phyloP scores from a whole-genome alignment of 2,888 invertebrate species.

The Ophion ventricosus region DNA sequence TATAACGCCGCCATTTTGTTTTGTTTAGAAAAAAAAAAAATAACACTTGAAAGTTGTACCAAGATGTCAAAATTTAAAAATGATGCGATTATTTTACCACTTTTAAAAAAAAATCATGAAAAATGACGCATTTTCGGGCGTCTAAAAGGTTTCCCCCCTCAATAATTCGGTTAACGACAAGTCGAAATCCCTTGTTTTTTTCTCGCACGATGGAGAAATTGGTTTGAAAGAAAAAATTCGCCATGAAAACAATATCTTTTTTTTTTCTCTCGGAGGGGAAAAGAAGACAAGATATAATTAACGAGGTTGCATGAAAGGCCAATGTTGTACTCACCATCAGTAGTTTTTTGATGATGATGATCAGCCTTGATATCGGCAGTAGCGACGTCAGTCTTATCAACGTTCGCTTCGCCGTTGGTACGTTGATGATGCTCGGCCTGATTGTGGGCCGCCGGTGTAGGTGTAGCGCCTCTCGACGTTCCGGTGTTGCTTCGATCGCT shows the following conservation, averaged over 20 bases:
- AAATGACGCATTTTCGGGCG: too few species aligned
- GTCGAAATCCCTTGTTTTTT: neutral
- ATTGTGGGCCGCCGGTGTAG: constrained; percentile 71
- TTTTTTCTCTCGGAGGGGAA: neutral
- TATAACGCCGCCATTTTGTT: too few species aligned
- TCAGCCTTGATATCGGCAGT: constrained; percentile 71
- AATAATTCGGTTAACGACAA: neutral
- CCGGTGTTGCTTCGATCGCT: constrained; percentile 75
- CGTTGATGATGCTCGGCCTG: constrained; percentile 72
- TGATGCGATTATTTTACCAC: too few species aligned
- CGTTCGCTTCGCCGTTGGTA: constrained; percentile 76
- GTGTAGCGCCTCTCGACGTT: constrained; percentile 72
- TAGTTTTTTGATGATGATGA: constrained; percentile 72
- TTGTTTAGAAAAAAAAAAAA: too few species aligned
- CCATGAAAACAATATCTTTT: neutral
- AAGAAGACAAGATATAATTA: neutral
- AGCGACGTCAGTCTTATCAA: constrained; percentile 75
- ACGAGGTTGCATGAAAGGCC: neutral
- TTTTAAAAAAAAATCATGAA: too few species aligned
- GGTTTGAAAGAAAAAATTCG: neutral
- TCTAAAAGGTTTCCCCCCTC: too few species aligned
- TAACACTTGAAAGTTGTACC: too few species aligned
- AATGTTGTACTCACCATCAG: constrained; percentile 75
- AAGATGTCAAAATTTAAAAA: too few species aligned
- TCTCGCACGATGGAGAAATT: neutral